Evolutionary conservation across 2,888 invertebrate species (phyloP).

Genomic region (Habrosyne pyritoides): DNA sequence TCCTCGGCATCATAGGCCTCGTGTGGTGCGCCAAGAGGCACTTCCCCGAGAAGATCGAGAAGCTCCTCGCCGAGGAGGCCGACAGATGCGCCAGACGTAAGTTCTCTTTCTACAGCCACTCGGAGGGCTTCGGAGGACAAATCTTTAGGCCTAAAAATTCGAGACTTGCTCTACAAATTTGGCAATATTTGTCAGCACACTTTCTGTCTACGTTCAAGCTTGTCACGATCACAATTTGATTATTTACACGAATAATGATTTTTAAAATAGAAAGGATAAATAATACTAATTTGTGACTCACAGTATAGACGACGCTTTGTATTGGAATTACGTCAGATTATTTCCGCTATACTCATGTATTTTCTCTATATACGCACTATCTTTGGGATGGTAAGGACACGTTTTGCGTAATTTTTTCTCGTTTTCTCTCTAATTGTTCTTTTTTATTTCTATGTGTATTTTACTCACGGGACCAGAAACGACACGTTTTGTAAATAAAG

Average conservation of each 20-base stretch:
- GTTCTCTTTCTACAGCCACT: constrained; percentile 40
- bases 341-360: constrained; percentile 68
- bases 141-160: constrained; percentile 56
- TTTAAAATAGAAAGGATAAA: constrained; percentile 25
- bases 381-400: constrained; percentile 77
- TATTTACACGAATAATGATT: not conserved
- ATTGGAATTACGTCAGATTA: constrained; percentile 48
- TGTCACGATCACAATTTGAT: constrained; percentile 41
- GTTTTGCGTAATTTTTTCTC: constrained; percentile 62
- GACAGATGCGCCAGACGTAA: constrained; percentile 88
- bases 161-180: constrained; percentile 27
- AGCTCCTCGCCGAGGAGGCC: constrained; percentile 90
- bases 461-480: constrained; percentile 66
- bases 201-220: constrained; percentile 41
- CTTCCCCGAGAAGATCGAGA: constrained; percentile 93
- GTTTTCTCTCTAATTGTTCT: constrained; percentile 39
- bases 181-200: constrained; percentile 39
- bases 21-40: constrained; percentile 93
- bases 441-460: constrained; percentile 49
- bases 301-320: constrained; percentile 59
- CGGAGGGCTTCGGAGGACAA: constrained; percentile 49
- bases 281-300: constrained; percentile 41
- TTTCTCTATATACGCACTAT: constrained; percentile 72
- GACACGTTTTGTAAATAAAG: constrained; percentile 13
- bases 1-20: constrained; percentile 90